Conservation (phyloP, 2,888 invertebrate genomes). For the Scaptomyza reducta region DNA sequence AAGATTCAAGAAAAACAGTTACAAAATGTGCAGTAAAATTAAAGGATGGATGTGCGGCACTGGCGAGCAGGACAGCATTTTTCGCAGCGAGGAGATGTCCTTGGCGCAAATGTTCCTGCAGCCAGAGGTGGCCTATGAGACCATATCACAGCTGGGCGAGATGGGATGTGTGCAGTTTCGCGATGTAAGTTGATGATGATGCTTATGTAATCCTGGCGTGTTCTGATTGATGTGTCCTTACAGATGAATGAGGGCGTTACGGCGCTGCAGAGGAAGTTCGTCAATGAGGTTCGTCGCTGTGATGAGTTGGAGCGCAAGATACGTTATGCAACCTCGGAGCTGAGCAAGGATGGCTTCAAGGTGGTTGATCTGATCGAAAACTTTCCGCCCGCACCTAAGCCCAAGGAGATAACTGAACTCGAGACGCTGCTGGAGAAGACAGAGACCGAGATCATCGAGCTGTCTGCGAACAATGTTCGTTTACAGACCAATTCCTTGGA, state of each 20-base stretch:
- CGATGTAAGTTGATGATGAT: slow-evolving; percentile 89
- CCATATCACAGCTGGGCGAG: slow-evolving; percentile 96
- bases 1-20: slow-evolving; percentile 5
- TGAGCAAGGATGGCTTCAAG: slow-evolving; percentile 89
- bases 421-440: slow-evolving; percentile 96
- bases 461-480: slow-evolving; percentile 96
- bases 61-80: slow-evolving; percentile 87
- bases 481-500: slow-evolving; percentile 96
- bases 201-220: background rate
- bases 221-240: slow-evolving; percentile 2
- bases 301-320: slow-evolving; percentile 93
- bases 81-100: slow-evolving; percentile 95
- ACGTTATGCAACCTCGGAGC: slow-evolving; percentile 90
- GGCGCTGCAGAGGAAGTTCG: slow-evolving; percentile 92
- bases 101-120: slow-evolving; percentile 97
- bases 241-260: slow-evolving; percentile 91
- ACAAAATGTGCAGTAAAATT: slow-evolving; percentile 34
- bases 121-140: slow-evolving; percentile 96
- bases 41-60: slow-evolving; percentile 52
- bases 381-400: slow-evolving; percentile 89
- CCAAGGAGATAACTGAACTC: slow-evolving; percentile 90
- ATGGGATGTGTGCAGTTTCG: slow-evolving; percentile 96
- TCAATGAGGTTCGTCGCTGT: slow-evolving; percentile 91
- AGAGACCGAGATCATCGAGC: slow-evolving; percentile 96
- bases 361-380: slow-evolving; percentile 89